Conservation (phyloP, 2,888 invertebrate genomes). For the Fabriciana adippe region DNA sequence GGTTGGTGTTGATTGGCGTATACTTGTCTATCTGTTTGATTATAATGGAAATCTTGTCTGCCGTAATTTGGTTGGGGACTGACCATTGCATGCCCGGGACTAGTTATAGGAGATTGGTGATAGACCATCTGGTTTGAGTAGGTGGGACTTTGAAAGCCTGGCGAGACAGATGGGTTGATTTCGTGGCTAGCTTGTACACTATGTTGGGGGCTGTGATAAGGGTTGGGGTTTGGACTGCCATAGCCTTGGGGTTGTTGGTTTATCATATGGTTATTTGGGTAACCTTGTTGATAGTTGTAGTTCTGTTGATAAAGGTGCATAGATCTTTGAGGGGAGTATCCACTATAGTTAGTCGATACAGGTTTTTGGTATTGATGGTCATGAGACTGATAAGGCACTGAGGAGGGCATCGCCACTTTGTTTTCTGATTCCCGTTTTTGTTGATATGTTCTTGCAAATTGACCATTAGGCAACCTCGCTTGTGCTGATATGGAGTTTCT, state of each 20-base stretch:
- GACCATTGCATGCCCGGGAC: slow-evolving; percentile 70
- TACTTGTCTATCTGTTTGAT: slow-evolving; percentile 66
- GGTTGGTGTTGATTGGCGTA: slow-evolving; percentile 63
- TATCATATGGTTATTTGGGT: slow-evolving; percentile 64
- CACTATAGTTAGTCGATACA: slow-evolving; percentile 59
- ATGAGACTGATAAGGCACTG: slow-evolving; percentile 69
- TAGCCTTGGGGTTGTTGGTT: slow-evolving; percentile 65
- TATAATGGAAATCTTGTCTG: slow-evolving; percentile 69
- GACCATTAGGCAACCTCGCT: slow-evolving; percentile 66
- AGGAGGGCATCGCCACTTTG: slow-evolving; percentile 51
- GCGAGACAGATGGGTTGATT: slow-evolving; percentile 62
- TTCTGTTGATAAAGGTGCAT: slow-evolving; percentile 72
- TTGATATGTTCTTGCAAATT: slow-evolving; percentile 62
- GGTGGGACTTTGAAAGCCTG: slow-evolving; percentile 72
- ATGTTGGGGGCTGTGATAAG: slow-evolving; percentile 73
- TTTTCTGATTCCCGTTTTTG: slow-evolving; percentile 65
- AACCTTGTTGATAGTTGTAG: slow-evolving; percentile 69
- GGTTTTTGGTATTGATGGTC: slow-evolving; percentile 79
- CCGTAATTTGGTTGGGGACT: slow-evolving; percentile 70
- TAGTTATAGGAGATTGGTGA: slow-evolving; percentile 47
- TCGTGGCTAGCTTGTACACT: slow-evolving; percentile 72
- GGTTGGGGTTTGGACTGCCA: slow-evolving; percentile 63
- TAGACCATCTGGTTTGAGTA: slow-evolving; percentile 71
- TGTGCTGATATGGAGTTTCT: slow-evolving; percentile 67
- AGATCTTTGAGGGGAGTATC: slow-evolving; percentile 68